Conservation (phyloP, 2,888 invertebrate genomes). For the Ptilodon capucinus region DNA sequence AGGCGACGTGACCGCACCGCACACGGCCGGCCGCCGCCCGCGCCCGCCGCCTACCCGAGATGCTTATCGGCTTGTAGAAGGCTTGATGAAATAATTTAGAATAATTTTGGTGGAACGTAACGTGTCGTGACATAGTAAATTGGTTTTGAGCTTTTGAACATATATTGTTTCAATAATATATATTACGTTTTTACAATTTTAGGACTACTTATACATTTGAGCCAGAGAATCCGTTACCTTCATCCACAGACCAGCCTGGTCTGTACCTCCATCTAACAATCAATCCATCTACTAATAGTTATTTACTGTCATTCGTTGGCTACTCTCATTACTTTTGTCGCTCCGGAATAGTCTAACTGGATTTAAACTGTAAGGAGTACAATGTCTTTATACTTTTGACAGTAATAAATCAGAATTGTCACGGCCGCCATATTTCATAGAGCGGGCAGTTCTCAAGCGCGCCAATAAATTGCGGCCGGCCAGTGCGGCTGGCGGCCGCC, state of each 20-base stretch:
- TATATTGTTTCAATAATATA: too few species aligned
- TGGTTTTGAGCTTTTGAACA: too few species aligned
- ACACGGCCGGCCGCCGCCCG: constrained; percentile 2
- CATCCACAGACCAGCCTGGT: too few species aligned
- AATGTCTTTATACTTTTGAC: background rate
- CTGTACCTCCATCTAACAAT: too few species aligned
- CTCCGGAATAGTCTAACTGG: background rate
- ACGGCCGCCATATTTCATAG: constrained; percentile 45
- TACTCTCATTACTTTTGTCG: background rate
- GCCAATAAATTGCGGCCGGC: constrained; percentile 43
- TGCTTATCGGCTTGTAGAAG: constrained; percentile 8
- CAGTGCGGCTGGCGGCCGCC: constrained; percentile 11
- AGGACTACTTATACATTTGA: too few species aligned
- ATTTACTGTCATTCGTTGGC: too few species aligned
- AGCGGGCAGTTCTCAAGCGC: constrained; percentile 43
- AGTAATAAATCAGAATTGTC: constrained; percentile 45
- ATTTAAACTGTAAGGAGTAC: background rate
- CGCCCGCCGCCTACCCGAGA: too few species aligned
- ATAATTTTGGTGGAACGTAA: background rate
- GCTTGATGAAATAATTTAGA: constrained; percentile 12
- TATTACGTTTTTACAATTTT: too few species aligned
- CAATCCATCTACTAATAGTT: too few species aligned
- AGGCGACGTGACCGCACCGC: constrained; percentile 45
- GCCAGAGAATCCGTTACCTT: too few species aligned
- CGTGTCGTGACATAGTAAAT: background rate